Evolutionary conservation across 2,797 vertebrate genomes (phyloP).

Genomic region (Anabacerthia variegaticeps): DNA sequence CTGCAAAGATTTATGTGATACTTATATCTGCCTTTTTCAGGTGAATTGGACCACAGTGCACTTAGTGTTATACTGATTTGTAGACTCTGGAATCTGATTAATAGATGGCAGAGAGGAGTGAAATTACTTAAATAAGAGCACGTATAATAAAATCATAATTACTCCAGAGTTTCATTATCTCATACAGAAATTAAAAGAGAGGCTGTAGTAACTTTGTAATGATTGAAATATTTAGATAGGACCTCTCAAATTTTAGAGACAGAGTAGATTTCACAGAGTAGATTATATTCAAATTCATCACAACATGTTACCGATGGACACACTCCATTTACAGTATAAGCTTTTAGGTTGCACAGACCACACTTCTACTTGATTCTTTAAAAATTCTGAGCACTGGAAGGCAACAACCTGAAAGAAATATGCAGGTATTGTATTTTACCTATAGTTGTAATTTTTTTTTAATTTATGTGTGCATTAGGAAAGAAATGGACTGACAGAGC

Average conservation of each 20-base stretch:
- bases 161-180: background rate
- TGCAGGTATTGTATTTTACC: background rate
- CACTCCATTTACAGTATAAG: background rate
- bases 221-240: slow-evolving; percentile 36
- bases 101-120: slow-evolving; percentile 3
- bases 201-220: slow-evolving; percentile 17
- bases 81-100: slow-evolving; percentile 20
- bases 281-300: slow-evolving; percentile 30
- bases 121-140: background rate
- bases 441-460: background rate
- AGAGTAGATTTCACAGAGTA: slow-evolving; percentile 7
- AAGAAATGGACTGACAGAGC: background rate
- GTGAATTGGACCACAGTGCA: slow-evolving; percentile 57
- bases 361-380: background rate
- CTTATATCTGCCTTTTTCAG: slow-evolving; percentile 33
- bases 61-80: background rate
- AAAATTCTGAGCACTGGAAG: background rate
- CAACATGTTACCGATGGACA: background rate
- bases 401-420: background rate
- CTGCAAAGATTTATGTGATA: slow-evolving; percentile 57
- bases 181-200: background rate
- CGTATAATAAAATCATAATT: background rate
- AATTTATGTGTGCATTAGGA: background rate
- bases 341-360: background rate
- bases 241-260: slow-evolving; percentile 10